Base-by-base conservation (phyloP, 2,113 vertebrate species). In the Atherinomorus stipes region DNA sequence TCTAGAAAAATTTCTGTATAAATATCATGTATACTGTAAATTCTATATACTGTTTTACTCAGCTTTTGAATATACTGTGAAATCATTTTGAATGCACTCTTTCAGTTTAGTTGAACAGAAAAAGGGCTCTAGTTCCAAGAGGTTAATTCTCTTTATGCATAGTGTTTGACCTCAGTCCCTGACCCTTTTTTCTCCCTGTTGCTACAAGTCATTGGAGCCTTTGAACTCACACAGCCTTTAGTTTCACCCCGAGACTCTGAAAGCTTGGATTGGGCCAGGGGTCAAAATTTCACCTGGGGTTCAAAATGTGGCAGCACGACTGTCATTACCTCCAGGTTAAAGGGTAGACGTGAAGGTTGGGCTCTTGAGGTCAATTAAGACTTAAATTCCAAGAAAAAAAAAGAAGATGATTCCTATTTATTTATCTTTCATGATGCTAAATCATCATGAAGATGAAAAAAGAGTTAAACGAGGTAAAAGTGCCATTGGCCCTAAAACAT, bases 61-160 rank as follows among this genome's bases (percentile, higher is more conserved):
- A 80, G 65, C 68, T 74, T 84, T 79, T 60, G 16, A 74, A 44
- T 85, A 86, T 83, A 92, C 91, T 94, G 93, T 94, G 93, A 94
- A 93, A 79, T 78, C 15, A 70, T 75, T 60, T 73, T 74, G 63
- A 84, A 83, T 93, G 91, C 88, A 92, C 92, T 93, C 78, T 80
- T 67, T 71, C 81, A 77, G 71, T 19, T 75, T 59, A 71, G 21
- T 45, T 21, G 11, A 59, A 68, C 38, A 50, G 15, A 63, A 79
- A 76, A 54, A 49, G 2, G 49, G 57, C 77, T 69, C n/a, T 22
- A n/a, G 47, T 74, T 60, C 26, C 13, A 64, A 52, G 73, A 85
- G 52, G 61, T 74, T 57, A 11, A 60, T 53, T 73, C 10, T 70
- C 56, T 57, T 57, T 28, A 10, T 0, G 6, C 22, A 53, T 71